phyloP scores from a whole-genome alignment of 1,140 invertebrate genomes.

The Tribolium madens region DNA sequence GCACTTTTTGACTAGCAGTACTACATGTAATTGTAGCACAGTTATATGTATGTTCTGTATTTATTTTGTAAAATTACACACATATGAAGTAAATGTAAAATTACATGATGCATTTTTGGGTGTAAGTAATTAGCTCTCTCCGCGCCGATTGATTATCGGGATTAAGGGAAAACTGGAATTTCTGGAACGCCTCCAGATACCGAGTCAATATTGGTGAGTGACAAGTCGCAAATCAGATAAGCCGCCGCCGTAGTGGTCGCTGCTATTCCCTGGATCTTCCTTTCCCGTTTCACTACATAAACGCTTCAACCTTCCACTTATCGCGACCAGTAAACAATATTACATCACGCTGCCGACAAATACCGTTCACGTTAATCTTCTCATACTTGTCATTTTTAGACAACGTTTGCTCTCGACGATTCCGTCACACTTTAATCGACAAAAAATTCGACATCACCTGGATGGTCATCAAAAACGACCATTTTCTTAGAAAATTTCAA shows the following conservation, averaged over 20 bases:
- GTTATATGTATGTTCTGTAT: no score
- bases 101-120: neutral
- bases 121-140: conserved; percentile 1
- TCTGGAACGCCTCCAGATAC: conserved; percentile 6
- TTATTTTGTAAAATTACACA: no score
- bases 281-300: conserved; percentile 43
- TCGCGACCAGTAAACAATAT: conserved; percentile 42
- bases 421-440: neutral
- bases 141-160: conserved; percentile 19
- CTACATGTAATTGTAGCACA: no score
- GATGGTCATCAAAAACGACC: neutral
- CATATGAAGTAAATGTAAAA: no score
- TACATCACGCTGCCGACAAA: conserved; percentile 42
- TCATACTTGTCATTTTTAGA: conserved; percentile 23
- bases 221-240: conserved; percentile 44
- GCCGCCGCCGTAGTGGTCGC: conserved; percentile 39
- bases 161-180: neutral
- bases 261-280: conserved; percentile 44
- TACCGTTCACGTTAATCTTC: conserved; percentile 39
- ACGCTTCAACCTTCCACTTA: conserved; percentile 37
- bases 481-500: neutral
- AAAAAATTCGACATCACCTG: neutral
- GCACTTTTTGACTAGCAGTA: no score
- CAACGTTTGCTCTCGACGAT: neutral
- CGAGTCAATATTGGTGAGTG: conserved; percentile 41